Evolutionary conservation across 2,113 vertebrate genomes (phyloP).

Genomic region (Agapornis roseicollis): DNA sequence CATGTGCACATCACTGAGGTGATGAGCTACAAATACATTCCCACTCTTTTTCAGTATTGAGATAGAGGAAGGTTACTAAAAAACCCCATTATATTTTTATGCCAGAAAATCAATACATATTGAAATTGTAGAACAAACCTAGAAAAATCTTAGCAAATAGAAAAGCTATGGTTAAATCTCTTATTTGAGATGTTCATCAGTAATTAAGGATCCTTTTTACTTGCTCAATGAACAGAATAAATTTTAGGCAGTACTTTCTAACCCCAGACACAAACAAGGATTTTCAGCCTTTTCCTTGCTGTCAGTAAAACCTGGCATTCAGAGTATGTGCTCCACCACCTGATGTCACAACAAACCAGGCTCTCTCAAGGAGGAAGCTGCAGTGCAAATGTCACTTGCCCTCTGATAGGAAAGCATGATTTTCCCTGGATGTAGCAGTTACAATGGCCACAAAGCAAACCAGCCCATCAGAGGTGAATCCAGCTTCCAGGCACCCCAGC

Average conservation of each 20-base stretch:
- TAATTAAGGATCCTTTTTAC: neutral
- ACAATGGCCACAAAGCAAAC: neutral
- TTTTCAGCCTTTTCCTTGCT: neutral
- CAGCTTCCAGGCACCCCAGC: neutral
- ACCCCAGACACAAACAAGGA: neutral
- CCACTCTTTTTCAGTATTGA: neutral
- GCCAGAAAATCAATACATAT: neutral
- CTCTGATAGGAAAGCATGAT: neutral
- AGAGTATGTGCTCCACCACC: neutral
- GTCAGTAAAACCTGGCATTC: neutral
- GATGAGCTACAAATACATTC: neutral
- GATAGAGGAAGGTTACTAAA: neutral
- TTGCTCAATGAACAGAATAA: neutral
- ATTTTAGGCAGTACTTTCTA: neutral
- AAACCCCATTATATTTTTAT: neutral
- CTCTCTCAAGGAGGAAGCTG: neutral
- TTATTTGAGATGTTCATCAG: neutral
- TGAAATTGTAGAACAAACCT: neutral
- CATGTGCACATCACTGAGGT: neutral
- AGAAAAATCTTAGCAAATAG: neutral
- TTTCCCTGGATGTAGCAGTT: neutral
- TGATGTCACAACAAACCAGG: neutral
- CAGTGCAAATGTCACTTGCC: neutral
- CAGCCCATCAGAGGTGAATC: neutral
- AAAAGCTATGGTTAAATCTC: neutral